Conservation (phyloP, 2,113 vertebrate species). For the Halcyon senegalensis region DNA sequence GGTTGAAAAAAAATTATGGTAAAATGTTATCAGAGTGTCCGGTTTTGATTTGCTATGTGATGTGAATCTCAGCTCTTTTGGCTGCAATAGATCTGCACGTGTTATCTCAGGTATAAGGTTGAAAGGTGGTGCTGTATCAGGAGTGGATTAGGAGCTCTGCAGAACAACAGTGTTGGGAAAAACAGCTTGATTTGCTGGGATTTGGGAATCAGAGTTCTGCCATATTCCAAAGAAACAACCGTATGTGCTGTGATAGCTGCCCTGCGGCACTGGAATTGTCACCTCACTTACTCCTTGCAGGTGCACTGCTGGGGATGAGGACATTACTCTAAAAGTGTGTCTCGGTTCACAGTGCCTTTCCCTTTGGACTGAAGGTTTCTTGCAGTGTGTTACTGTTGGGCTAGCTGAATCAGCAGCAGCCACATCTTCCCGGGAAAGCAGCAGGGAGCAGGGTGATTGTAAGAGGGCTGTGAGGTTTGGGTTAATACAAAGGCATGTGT, state of each 20-base stretch:
- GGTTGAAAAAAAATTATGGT: background rate
- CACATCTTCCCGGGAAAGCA: background rate
- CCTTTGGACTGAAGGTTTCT: background rate
- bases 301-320: background rate
- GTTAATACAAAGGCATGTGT: rapidly evolving
- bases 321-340: background rate
- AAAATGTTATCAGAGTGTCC: background rate
- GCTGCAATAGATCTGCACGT: background rate
- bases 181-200: background rate
- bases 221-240: rapidly evolving
- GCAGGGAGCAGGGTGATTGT: background rate
- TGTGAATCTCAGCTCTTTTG: background rate
- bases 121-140: background rate
- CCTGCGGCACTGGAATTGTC: background rate
- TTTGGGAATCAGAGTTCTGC: background rate
- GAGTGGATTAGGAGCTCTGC: background rate
- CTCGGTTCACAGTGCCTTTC: background rate
- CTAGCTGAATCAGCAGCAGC: background rate
- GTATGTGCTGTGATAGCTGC: rapidly evolving
- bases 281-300: background rate
- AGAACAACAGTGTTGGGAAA: background rate
- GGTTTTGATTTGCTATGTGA: background rate
- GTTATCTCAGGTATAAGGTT: background rate
- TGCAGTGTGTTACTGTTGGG: background rate
- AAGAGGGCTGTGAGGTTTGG: background rate